Percentiles rank a stretch among this genome's conserved stretches.
phyloP scores from a whole-genome alignment of 2,888 invertebrate genomes.

The Dasypolia templi region DNA sequence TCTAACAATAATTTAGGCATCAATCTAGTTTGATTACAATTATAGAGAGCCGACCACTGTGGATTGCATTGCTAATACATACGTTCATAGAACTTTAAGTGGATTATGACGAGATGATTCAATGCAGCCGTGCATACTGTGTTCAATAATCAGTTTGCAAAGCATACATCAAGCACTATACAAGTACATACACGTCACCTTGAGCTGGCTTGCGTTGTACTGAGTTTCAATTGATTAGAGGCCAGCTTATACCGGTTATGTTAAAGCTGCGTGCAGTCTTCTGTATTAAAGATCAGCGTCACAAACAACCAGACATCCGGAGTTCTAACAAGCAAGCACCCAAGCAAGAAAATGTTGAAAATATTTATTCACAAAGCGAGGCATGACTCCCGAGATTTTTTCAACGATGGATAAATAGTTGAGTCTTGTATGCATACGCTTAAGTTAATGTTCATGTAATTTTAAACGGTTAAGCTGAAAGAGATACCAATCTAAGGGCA shows the following conservation, averaged over 20 bases:
- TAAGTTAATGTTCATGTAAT: neutral
- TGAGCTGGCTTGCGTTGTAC: neutral
- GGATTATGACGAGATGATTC: slow-evolving; percentile 22
- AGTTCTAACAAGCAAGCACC: neutral
- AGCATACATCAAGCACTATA: neutral
- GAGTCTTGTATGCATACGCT: neutral
- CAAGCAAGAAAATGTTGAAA: neutral
- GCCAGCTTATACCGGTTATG: neutral
- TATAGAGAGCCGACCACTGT: neutral
- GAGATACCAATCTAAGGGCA: neutral
- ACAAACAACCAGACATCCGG: neutral
- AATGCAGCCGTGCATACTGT: slow-evolving; percentile 23
- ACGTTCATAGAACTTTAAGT: slow-evolving; percentile 9
- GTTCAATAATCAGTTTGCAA: slow-evolving; percentile 14
- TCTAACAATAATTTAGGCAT: neutral
- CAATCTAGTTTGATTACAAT: slow-evolving; percentile 7
- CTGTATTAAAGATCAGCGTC: neutral
- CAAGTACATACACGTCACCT: neutral
- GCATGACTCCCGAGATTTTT: neutral
- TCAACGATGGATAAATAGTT: neutral
- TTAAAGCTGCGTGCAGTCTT: accelerated
- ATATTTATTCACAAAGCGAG: neutral
- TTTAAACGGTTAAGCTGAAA: neutral
- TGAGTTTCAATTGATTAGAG: neutral
- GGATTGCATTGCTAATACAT: slow-evolving; percentile 24